A percentile compares a stretch with the other conserved stretches of the same genome.
These are phyloP conservation scores for Scarus forsteni DNA, from an alignment of 2,797 vertebrate genomes.

Conservation along the genomic window DNA sequence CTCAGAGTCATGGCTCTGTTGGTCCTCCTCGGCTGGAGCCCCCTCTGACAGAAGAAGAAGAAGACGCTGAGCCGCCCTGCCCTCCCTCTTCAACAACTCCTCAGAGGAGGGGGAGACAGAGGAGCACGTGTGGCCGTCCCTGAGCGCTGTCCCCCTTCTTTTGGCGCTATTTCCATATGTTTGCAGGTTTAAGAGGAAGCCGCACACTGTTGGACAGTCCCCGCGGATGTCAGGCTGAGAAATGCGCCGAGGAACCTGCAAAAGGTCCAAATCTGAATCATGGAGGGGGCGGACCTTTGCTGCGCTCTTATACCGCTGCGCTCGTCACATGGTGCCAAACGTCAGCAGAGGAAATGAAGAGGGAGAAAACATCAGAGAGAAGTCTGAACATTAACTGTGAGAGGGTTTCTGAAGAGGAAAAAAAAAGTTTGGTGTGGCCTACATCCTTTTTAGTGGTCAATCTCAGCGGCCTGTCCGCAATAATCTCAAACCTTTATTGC, in stretches of 20 bases:
- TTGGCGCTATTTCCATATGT: conserved; percentile 77
- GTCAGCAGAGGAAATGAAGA: conserved; percentile 73
- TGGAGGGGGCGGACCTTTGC: conserved; percentile 87
- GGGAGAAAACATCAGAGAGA: conserved; percentile 59
- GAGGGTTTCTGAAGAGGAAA: conserved; percentile 35
- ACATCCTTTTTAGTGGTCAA: conserved; percentile 67
- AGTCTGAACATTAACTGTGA: conserved; percentile 71
- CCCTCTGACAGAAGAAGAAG: conserved; percentile 64
- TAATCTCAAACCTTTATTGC: conserved; percentile 44
- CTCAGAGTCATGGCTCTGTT: conserved; percentile 93
- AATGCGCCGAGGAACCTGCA: conserved; percentile 63
- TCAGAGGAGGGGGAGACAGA: conserved; percentile 64
- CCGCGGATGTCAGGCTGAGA: conserved; percentile 42
- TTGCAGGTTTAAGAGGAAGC: conserved; percentile 24
- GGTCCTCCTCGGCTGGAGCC: conserved; percentile 41
- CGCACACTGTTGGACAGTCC: conserved; percentile 47
- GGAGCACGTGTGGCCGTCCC: conserved; percentile 63
- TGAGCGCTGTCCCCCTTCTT: conserved; percentile 59
- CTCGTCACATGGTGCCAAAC: conserved; percentile 88
- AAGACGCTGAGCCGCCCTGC: conserved; percentile 64
- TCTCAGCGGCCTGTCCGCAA: conserved; percentile 44
- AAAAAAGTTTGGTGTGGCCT: conserved; percentile 62
- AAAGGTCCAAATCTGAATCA: conserved; percentile 85
- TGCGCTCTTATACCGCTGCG: conserved; percentile 82
- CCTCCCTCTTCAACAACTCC: conserved; percentile 77